Base-by-base conservation (phyloP, 2,113 vertebrate species). In the Rhineura floridana region DNA sequence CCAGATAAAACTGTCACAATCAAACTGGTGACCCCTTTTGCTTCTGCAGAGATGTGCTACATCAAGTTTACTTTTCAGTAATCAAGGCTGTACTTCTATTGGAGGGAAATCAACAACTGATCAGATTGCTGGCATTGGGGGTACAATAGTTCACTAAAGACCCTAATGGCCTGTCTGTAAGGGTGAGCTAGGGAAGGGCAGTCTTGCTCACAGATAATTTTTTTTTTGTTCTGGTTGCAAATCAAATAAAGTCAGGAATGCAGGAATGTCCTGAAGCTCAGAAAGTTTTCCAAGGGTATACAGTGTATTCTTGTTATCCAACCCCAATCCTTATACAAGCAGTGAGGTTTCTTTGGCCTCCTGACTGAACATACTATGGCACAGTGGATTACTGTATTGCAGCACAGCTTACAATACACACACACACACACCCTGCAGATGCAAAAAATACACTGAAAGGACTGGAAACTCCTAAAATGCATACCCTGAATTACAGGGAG, bases 211-310 rank as follows among this genome's bases (percentile, higher is more conserved):
- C 92, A 94, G 76, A 42, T 82, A n/a, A 46, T 62, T 92, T 59
- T 3, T 23, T 93, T 91, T 36, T 23, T 0, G 83, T 91, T 91
- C 21, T 86, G 44, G 30, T 59, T 76, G 62, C 70, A 86, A 19
- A 15, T 90, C 30, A 87, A 92, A 91, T 89, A 2, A 93, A 81
- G 84, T 78, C 92, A 94, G 92, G 90, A 91, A 92, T 83, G 85
- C 88, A 93, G 90, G 94, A 91, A 96, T 95, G 96, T 96, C 94
- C 94, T 95, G 91, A 81, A 94, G 84, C 86, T 95, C 92, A 91
- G 83, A 69, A 85, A n/a, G 84, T 70, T 79, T 94, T 84, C 84
- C 55, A 0, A 39, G 50, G 62, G 72, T 42, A 94, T 85, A 1
- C 91, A 93, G 91, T 86, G 63, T 46, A 91, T 62, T 91, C 92